A percentile compares a stretch with the other conserved stretches of the same genome.
phyloP scores from a whole-genome alignment of 92 coral and sea anemone genomes.

The Paramuricea clavata region DNA sequence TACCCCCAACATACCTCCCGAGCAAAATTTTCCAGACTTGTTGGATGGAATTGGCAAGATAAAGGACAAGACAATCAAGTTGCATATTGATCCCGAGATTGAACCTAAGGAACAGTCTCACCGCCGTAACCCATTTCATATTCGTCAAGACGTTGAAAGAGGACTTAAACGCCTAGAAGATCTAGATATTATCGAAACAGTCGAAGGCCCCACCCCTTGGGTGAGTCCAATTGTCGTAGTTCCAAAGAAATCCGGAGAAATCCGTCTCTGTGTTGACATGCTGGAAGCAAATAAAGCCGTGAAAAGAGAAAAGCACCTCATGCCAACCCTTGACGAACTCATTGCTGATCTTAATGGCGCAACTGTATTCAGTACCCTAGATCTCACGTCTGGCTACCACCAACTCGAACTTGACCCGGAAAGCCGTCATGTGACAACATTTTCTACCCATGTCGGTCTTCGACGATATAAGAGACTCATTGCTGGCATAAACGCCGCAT shows the following conservation, averaged over 20 bases:
- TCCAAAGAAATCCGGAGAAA: background rate
- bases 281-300: background rate
- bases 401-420: background rate
- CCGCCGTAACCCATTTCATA: background rate
- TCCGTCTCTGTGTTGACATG: background rate
- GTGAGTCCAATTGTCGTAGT: background rate
- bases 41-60: no score
- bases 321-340: background rate
- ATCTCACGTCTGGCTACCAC: background rate
- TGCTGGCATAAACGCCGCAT: background rate
- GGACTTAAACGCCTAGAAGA: background rate
- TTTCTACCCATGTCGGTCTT: background rate
- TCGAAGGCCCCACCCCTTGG: background rate
- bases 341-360: background rate
- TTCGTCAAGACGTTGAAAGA: background rate
- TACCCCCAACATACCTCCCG: no score
- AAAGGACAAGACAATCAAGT: no score
- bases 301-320: no score
- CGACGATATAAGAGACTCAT: background rate
- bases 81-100: no score
- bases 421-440: constrained; percentile 1
- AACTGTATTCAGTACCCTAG: no score
- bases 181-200: background rate
- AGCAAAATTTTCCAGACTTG: no score
- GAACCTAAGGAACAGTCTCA: background rate